Conservation (phyloP, 2,888 invertebrate genomes). For the Cerastis leucographa region DNA sequence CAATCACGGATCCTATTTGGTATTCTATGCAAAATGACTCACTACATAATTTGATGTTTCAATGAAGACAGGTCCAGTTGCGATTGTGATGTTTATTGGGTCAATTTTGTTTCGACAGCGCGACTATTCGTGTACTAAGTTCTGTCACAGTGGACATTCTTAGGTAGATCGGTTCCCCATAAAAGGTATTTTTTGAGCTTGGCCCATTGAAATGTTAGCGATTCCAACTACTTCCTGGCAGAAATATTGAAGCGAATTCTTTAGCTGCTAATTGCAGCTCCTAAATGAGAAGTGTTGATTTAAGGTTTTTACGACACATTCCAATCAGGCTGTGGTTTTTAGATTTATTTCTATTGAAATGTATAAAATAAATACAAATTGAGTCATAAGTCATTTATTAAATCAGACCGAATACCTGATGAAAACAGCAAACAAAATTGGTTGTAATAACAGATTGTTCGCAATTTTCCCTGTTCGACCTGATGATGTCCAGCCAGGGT, state of each 20-base stretch:
- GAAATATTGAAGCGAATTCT: slow-evolving; percentile 37
- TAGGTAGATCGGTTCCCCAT: slow-evolving; percentile 53
- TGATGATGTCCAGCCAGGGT: no score
- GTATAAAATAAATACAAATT: neutral
- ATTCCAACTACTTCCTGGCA: slow-evolving; percentile 46
- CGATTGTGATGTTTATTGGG: slow-evolving; percentile 62
- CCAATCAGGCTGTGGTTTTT: slow-evolving; percentile 6
- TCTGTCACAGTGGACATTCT: slow-evolving; percentile 36
- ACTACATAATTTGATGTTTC: slow-evolving; percentile 55
- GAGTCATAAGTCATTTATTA: slow-evolving; percentile 2
- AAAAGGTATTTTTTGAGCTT: slow-evolving; percentile 51
- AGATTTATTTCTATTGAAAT: slow-evolving; percentile 9
- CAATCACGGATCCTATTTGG: slow-evolving; percentile 47
- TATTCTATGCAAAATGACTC: slow-evolving; percentile 55
- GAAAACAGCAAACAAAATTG: slow-evolving; percentile 6
- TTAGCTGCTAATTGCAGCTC: slow-evolving; percentile 45
- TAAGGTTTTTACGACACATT: slow-evolving; percentile 33
- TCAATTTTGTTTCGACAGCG: slow-evolving; percentile 56
- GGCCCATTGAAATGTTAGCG: slow-evolving; percentile 37
- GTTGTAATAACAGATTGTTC: slow-evolving; percentile 10
- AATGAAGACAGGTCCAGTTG: slow-evolving; percentile 50
- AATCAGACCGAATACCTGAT: neutral
- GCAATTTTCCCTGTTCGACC: slow-evolving; percentile 3
- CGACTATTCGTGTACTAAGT: slow-evolving; percentile 47
- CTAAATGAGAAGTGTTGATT: slow-evolving; percentile 53